Base-by-base conservation (phyloP, 2,797 vertebrate genomes). In the Catostomus latipinnis region DNA sequence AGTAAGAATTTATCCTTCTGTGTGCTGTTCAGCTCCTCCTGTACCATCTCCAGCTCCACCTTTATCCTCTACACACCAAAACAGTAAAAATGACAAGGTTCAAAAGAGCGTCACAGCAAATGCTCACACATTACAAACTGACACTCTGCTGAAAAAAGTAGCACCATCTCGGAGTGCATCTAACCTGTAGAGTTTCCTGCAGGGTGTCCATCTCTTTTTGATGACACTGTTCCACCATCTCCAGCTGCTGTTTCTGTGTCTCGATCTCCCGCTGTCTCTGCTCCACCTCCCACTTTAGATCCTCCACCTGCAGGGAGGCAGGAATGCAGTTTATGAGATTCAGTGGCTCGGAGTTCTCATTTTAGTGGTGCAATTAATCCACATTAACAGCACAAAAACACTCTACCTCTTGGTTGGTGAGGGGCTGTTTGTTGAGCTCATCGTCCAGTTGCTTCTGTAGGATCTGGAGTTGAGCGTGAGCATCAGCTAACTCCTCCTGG, bases 1-100 rank as follows among this genome's bases (percentile, higher is more conserved):
- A 99, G 94, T 92, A 96, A 93, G 71, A 99, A 98, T 87, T 98
- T 99, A 85, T 98, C 97, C 82, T 98, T 99, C 86, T 95, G 95
- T 69, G 96, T 96, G 85, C 89, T 52, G 10, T 90, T 93, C 80
- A 99, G 88, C 80, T 98, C 96, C 84, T 97, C 97, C 87, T 94
- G 95, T 14, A 95, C 95, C 5, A 93, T 86, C 87, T 99, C 98
- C 91, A 98, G 86, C 87, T 98, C 97, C 48, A 96, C 92, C 85
- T 96, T 98, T 78, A 98, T 94, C 81, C 90, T 95, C 98, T 99
- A 89, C 76, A 83, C 58, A 73, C 1, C 34, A 34, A 34, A 34
- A 4, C 34, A 34, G 0, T 34, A 34, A 34, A 34, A 34, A 34
- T 34, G 2, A 34, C 34, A 34, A 34, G 34, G 34, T 34, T 34